A percentile compares a stretch with the other conserved stretches of the same genome.
phyloP scores from a whole-genome alignment of 2,797 vertebrate genomes.

The Remorina albescens region DNA sequence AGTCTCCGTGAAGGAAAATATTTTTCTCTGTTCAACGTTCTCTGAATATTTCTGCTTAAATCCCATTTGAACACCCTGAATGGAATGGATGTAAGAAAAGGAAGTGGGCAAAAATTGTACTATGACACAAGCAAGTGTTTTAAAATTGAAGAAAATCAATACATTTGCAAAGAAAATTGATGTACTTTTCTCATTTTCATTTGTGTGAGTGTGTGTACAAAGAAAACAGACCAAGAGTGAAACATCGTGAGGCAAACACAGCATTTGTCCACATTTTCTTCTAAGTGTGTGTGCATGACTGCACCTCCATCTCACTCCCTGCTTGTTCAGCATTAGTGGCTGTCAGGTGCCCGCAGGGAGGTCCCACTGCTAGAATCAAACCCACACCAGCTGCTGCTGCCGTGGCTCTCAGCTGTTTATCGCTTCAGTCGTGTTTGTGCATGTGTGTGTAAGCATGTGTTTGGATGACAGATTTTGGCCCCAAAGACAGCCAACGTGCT shows the following conservation, averaged over 20 bases:
- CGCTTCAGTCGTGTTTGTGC: slow-evolving; percentile 26
- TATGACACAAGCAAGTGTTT: too few species aligned
- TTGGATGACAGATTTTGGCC: neutral
- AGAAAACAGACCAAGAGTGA: slow-evolving; percentile 14
- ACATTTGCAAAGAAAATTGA: neutral
- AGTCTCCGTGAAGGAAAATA: neutral
- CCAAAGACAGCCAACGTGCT: slow-evolving; percentile 12
- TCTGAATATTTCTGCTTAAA: neutral
- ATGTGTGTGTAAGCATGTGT: neutral
- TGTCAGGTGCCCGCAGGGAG: slow-evolving; percentile 65
- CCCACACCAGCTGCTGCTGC: slow-evolving; percentile 65
- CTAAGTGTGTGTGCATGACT: slow-evolving; percentile 16
- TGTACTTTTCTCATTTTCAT: neutral
- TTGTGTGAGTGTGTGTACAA: slow-evolving; percentile 13
- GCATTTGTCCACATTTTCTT: neutral
- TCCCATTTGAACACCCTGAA: neutral
- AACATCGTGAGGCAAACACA: slow-evolving; percentile 16
- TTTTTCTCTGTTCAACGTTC: neutral
- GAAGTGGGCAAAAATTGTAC: neutral
- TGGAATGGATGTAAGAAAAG: neutral
- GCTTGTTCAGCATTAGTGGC: slow-evolving; percentile 72
- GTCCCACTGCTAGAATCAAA: slow-evolving; percentile 62
- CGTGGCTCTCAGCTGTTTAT: slow-evolving; percentile 46
- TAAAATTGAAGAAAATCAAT: neutral
- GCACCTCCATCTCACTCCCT: slow-evolving; percentile 47